Conservation (phyloP, 1,140 invertebrate genomes). For the Saccostrea cuccullata region DNA sequence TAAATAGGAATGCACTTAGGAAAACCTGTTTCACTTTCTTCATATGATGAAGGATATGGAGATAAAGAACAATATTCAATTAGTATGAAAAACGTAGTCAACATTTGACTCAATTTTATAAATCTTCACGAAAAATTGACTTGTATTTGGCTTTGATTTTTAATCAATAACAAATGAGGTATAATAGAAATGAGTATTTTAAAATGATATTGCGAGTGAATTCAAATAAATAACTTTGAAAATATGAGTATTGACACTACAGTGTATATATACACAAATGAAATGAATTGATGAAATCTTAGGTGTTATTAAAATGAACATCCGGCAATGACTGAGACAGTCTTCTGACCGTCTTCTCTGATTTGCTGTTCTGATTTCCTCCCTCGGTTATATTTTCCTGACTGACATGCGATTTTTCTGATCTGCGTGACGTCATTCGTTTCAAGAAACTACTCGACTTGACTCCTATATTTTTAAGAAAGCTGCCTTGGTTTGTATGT, state of each 20-base stretch:
- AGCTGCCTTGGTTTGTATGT: not conserved
- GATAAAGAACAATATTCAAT: too few relatives aligned
- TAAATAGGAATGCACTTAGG: too few relatives aligned
- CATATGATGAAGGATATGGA: too few relatives aligned
- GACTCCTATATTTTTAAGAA: not conserved
- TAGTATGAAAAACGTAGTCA: too few relatives aligned
- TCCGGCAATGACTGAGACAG: not conserved
- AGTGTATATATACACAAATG: not conserved
- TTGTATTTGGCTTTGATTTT: too few relatives aligned
- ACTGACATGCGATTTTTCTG: not conserved
- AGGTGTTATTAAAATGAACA: not conserved
- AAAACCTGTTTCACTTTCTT: too few relatives aligned
- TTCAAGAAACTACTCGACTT: not conserved
- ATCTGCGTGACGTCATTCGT: not conserved
- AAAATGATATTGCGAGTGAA: not conserved
- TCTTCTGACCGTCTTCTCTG: not conserved
- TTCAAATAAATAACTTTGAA: not conserved
- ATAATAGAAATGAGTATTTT: too few relatives aligned
- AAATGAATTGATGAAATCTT: not conserved
- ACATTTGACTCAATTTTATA: too few relatives aligned
- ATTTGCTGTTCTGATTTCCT: not conserved
- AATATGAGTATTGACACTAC: not conserved
- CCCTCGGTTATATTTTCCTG: not conserved
- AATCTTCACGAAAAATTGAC: too few relatives aligned
- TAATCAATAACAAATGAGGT: too few relatives aligned